Evolutionary conservation across 2,113 vertebrate species (phyloP), one percentile per base, ranked within the genome.

Genomic region (Eonycteris spelaea): DNA sequence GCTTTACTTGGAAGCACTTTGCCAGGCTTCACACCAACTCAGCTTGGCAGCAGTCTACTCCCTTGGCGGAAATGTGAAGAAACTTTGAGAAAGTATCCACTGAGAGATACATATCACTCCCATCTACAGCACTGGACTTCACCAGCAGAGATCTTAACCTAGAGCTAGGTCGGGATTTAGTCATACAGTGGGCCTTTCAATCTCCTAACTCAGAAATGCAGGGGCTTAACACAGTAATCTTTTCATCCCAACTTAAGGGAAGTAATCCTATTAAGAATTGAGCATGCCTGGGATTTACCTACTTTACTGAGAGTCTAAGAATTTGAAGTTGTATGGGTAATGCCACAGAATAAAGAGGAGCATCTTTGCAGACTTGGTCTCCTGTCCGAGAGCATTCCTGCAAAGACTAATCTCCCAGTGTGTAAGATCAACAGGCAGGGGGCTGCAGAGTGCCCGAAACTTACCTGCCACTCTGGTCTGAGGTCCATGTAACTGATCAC

Each of bases 401-500:
- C 91, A 86, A 71, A 84, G 51, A 71, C 61, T 53, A 73, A 14
- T 43, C 11, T 79, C 14, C 26, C 65, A 48, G 2, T 13, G 28
- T 78, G 86, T 26, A 43, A 74, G 68, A 90, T 57, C 10, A 89
- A 12, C 0, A 28, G 10, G 13, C 55, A 35, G 35, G 86, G 86
- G 94, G 18, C 45, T 79, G 73, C 48, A n/a, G 68, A 90, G 88
- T 1, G 15, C 90, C 86, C 1, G 30, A 68, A 55, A 99, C 99
- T 68, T 98, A 99, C 99, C 99, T 99, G 98, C 98, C 97, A 95
- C 98, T 99, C 98, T 99, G 99, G 98, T 99, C 99, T 94, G 98
- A 98, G 96, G 99, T 99, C 99, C 99, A 99, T 1, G 98, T 99
- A 95, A 99, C 98, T 24, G 99, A 99, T 93, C 96, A 98, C 90